Conservation (phyloP, 2,888 invertebrate genomes). For the Chromoteleia sp. region DNA sequence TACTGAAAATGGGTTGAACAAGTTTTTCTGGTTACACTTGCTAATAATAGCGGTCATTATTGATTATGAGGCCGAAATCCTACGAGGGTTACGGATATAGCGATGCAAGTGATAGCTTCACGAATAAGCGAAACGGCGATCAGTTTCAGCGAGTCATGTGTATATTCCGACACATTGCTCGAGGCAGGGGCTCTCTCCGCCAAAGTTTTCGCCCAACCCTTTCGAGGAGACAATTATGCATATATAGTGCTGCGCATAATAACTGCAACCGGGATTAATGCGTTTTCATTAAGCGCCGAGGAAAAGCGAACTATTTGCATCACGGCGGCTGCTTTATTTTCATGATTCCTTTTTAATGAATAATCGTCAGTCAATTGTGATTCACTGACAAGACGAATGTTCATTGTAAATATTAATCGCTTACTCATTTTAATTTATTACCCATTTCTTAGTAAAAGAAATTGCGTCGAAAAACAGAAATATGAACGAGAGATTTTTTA, state of each 20-base stretch:
- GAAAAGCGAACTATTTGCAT: not conserved
- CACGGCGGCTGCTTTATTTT: not conserved
- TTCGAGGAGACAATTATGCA: slow-evolving; percentile 15
- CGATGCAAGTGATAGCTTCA: slow-evolving; percentile 26
- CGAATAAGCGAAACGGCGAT: slow-evolving; percentile 32
- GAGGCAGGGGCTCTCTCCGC: not conserved
- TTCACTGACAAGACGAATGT: not conserved
- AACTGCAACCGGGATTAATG: slow-evolving; percentile 26
- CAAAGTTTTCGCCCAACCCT: slow-evolving; percentile 11
- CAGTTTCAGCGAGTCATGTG: slow-evolving; percentile 36
- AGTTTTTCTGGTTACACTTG: slow-evolving; percentile 5
- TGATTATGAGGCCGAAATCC: slow-evolving; percentile 30
- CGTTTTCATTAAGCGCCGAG: slow-evolving; percentile 25
- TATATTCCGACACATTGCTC: slow-evolving; percentile 3
- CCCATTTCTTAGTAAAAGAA: too few species aligned
- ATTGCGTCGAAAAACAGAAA: too few species aligned
- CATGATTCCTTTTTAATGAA: not conserved
- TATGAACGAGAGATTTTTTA: too few species aligned
- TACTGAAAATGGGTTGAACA: slow-evolving; percentile 9
- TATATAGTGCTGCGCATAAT: slow-evolving; percentile 29
- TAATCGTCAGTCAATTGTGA: slow-evolving; percentile 7
- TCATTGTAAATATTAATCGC: not conserved
- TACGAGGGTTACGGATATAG: slow-evolving; percentile 27
- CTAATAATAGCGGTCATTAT: slow-evolving; percentile 27
- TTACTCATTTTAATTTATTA: not conserved